phyloP scores from a whole-genome alignment of 2,888 invertebrate genomes.

The Halictus ligatus region DNA sequence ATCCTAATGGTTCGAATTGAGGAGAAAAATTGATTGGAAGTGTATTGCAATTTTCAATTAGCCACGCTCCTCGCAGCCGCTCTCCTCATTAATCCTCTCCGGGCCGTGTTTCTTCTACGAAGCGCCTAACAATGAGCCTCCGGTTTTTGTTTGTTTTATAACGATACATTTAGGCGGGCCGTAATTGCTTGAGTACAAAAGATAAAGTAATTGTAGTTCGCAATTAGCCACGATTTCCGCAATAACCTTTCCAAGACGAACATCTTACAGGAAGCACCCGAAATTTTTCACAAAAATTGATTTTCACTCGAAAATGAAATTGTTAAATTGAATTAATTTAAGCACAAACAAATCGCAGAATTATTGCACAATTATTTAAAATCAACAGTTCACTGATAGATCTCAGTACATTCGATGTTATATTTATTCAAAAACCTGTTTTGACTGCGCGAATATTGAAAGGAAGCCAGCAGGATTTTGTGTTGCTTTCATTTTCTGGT shows the following conservation, averaged over 20 bases:
- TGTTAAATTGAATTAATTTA: too few species aligned
- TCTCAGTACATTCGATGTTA: not conserved
- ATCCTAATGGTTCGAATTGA: not conserved
- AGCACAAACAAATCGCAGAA: too few species aligned
- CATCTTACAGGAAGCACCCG: not conserved
- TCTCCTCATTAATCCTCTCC: not conserved
- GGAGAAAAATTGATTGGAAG: not conserved
- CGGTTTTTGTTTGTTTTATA: not conserved
- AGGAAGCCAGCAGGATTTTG: not conserved
- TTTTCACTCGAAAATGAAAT: not conserved
- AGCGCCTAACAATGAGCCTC: not conserved
- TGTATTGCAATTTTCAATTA: conserved; percentile 1
- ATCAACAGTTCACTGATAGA: not conserved
- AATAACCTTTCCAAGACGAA: not conserved
- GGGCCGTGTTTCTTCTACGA: not conserved
- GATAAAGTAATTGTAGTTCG: not conserved
- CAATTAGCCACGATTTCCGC: not conserved
- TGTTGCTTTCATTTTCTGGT: not conserved
- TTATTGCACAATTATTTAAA: not conserved
- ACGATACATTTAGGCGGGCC: not conserved
- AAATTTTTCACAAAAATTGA: not conserved
- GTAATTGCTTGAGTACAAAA: not conserved
- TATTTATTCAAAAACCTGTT: not conserved
- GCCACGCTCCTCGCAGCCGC: not conserved
- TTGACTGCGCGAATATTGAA: not conserved